Evolutionary conservation across 2,888 invertebrate genomes (phyloP), one percentile per base, ranked within the genome.

Genomic region (Campaea margaritaria): DNA sequence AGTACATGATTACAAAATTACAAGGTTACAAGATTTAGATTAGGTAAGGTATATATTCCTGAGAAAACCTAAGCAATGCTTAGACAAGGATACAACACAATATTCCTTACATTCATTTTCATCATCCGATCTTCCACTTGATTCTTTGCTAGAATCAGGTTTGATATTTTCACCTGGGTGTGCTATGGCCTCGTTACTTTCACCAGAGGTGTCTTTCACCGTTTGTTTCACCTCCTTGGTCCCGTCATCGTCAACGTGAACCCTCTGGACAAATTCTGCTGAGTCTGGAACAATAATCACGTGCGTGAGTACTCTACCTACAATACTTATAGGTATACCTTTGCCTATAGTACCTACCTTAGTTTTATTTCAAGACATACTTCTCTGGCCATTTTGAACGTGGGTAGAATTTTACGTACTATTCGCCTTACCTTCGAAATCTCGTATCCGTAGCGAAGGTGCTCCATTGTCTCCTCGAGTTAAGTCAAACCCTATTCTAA

Each of bases 401-500:
- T 36, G 36, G 36, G 2, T 12, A 36, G 36, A 11, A 36, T 50
- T 42, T 31, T 16, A 21, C 3, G 0, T 21, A n/a, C 10, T n/a
- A 27, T 31, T 2, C 28, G 31, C 9, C n/a, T 61, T 81, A 86
- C 86, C 86, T 80, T 85, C 70, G 60, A 81, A 82, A 58, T 83
- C 73, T 60, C 80, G 79, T 72, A 86, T 76, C 68, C 70, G 75
- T 47, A 86, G 67, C 48, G 78, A 72, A 38, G 85, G 84, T 49
- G 62, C 69, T 52, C 82, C 86, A 73, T 83, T 75, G 62, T 69
- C 67, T 62, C 77, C 81, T 72, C 77, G 78, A 43, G 73, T 78
- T 75, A 87, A 76, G 77, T 87, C 86, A 75, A 87, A 85, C 60
- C 83, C 87, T 77, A 87, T 69, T 73, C 76, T 82, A 66, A 87